Evolutionary conservation across 1,140 invertebrate species (phyloP), one percentile per base, ranked within the genome.

Genomic region (Hycleus cichorii): DNA sequence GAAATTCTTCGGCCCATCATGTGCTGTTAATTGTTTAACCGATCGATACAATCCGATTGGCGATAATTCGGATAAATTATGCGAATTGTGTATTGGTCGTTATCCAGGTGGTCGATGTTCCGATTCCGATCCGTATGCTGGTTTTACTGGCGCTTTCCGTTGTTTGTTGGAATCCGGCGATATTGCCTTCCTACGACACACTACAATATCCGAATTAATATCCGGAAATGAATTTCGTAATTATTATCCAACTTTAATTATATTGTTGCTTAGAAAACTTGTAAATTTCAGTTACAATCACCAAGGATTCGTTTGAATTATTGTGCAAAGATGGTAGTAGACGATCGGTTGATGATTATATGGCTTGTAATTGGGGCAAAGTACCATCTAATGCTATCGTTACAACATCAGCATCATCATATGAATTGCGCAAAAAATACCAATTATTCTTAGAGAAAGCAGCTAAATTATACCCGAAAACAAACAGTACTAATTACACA

Each of bases 41-140:
- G 88, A 95, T 69, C 90, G 92, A 74, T 93, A 95, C 69, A 98
- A 98, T 81, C 94, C 94, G 26, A 88, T 95, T 69, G 94, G 92
- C 78, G 83, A 85, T 65, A 85, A 85, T 68, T 82, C 83, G 11
- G 82, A 85, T 64, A 80, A 83, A 55, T 78, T 97, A 3, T 98
- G 95, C 74, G 78, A 86, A 45, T 72, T 97, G 0, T 98, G 95
- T 73, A 80, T 81, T 39, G 91, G 93, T 10, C 83, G 86, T 63
- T 77, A 88, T 10, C 83, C 85, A 9, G 88, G 86, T 3, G 81
- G 82, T 4, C 85, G 85, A 59, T 98, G 95, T 73, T 91, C 92
- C 0, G 81, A 85, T 47, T 81, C 83, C 5, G 95, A 98, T 79
- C 90, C 90, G 0, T 95, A 91, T 75, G 87, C 90, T 47, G 92